Evolutionary conservation across 2,888 invertebrate species (phyloP).

Genomic region (Drosophila dives): DNA sequence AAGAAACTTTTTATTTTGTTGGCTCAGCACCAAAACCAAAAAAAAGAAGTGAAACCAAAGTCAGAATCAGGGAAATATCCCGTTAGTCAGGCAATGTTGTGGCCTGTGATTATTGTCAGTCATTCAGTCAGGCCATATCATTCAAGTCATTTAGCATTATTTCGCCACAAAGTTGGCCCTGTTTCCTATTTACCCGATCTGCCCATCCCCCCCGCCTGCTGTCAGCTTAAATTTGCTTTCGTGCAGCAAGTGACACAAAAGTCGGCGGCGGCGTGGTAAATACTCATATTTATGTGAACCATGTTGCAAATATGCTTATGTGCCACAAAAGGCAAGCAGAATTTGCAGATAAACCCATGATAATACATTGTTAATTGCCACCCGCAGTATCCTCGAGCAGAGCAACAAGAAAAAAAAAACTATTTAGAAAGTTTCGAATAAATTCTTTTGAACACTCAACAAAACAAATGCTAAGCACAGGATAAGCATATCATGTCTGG

Average conservation of each 20-base stretch:
- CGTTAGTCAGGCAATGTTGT: conserved; percentile 36
- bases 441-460: not conserved
- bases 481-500: conserved; percentile 40
- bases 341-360: conserved; percentile 36
- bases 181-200: conserved; percentile 2
- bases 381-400: conserved; percentile 9
- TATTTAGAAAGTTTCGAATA: conserved; percentile 11
- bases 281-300: conserved; percentile 14
- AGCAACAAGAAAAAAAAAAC: conserved; percentile 2
- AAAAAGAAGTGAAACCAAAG: conserved; percentile 18
- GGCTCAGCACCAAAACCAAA: conserved; percentile 28
- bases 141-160: conserved; percentile 58
- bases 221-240: conserved; percentile 48
- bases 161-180: conserved; percentile 53
- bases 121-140: conserved; percentile 49
- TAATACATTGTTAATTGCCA: conserved; percentile 45
- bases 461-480: conserved; percentile 14
- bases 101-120: conserved; percentile 35
- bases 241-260: conserved; percentile 56
- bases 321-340: not conserved
- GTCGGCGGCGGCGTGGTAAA: conserved; percentile 35
- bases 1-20: conserved; percentile 24
- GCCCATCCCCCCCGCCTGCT: conserved; percentile 8
- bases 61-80: conserved; percentile 1
- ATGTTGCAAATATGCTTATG: conserved; percentile 12